Conservation (phyloP, 2,797 vertebrate species). For the Ispidina lecontei region DNA sequence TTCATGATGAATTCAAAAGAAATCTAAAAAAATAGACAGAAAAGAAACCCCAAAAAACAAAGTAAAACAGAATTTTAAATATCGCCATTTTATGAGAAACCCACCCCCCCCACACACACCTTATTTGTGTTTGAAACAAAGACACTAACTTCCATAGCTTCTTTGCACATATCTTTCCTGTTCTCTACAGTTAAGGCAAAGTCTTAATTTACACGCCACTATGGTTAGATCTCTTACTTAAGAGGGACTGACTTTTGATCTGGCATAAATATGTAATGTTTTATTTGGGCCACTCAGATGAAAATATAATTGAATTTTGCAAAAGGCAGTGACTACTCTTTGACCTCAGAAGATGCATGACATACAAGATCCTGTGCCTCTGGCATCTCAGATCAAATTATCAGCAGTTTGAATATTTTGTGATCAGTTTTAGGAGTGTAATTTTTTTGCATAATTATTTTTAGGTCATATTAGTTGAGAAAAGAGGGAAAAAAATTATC, state of each 20-base stretch:
- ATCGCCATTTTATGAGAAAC: background rate
- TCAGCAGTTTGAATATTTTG: background rate
- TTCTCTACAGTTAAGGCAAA: background rate
- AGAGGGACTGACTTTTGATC: background rate
- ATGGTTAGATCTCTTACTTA: background rate
- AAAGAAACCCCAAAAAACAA: background rate
- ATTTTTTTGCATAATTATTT: background rate
- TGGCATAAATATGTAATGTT: background rate
- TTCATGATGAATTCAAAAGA: background rate
- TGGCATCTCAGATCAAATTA: background rate
- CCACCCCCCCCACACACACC: no score
- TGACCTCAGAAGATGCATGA: background rate
- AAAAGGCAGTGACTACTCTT: conserved; percentile 22
- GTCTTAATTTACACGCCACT: background rate
- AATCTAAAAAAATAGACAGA: background rate
- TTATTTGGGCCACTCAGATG: background rate
- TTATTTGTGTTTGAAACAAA: background rate
- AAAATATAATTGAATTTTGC: background rate
- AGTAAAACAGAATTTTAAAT: background rate
- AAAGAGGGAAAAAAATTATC: background rate
- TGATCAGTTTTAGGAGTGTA: background rate
- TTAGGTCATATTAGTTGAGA: background rate
- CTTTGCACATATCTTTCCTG: background rate
- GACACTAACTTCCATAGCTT: background rate
- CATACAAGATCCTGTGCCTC: background rate